Percentiles rank a stretch among this genome's conserved stretches.
These are phyloP conservation scores for Montipora capricornis DNA, from an alignment of 64 coral and sea anemone species.

Conservation along the genomic window DNA sequence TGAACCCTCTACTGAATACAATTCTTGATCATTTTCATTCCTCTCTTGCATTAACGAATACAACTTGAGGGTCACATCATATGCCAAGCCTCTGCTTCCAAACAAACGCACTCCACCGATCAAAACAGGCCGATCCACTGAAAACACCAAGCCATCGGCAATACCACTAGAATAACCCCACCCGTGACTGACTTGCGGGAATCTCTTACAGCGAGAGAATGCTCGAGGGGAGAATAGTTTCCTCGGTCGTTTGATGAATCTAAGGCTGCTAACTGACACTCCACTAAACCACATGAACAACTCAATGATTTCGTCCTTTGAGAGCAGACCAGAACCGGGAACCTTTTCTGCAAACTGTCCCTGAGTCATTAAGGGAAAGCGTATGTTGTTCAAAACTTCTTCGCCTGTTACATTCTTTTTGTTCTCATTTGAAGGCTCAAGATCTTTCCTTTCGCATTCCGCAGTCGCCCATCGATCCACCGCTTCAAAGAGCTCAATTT, in stretches of 20 bases:
- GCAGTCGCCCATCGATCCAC: conserved; percentile 48
- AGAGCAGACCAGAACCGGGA: conserved; percentile 6
- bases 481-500: conserved; percentile 71
- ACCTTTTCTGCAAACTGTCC: conserved; percentile 34
- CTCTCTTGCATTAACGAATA: neutral
- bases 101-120: conserved; percentile 36
- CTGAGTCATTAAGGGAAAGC: conserved; percentile 47
- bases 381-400: conserved; percentile 43
- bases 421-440: neutral
- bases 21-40: neutral
- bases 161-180: conserved; percentile 5
- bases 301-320: conserved; percentile 38
- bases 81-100: neutral
- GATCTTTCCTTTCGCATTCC: neutral
- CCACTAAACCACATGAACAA: conserved; percentile 31
- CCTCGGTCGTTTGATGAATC: conserved; percentile 12
- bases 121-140: conserved; percentile 1
- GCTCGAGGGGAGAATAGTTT: neutral
- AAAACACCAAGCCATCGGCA: conserved; percentile 12
- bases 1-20: neutral
- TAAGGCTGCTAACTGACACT: neutral
- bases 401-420: conserved; percentile 68
- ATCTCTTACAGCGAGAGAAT: conserved; percentile 37
- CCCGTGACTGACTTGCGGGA: conserved; percentile 26
- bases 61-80: neutral